Evolutionary conservation across 2,113 vertebrate genomes (phyloP).

Genomic region (Brachyhypopomus gauderio): DNA sequence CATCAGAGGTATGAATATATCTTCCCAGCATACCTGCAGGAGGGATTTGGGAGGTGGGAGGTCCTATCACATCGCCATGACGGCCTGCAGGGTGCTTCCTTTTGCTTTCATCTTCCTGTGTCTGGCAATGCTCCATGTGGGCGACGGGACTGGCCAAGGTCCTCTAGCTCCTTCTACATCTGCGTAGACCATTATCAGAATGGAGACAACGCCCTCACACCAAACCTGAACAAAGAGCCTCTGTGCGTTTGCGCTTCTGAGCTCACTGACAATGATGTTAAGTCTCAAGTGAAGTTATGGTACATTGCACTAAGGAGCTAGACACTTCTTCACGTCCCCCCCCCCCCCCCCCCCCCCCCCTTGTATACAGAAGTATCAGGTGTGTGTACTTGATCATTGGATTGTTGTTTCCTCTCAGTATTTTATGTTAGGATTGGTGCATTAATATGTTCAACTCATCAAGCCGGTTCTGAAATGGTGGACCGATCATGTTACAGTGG

Average conservation of each 20-base stretch:
- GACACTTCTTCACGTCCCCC: no score
- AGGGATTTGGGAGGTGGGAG: neutral
- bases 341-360: no score
- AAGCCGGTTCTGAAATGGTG: no score
- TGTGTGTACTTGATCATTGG: no score
- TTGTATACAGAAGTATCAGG: no score
- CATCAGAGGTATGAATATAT: neutral
- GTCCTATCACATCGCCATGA: conserved; percentile 9
- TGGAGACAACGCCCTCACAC: conserved; percentile 9
- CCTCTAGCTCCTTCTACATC: conserved; percentile 22
- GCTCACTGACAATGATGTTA: neutral
- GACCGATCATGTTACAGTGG: no score
- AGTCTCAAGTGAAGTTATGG: neutral
- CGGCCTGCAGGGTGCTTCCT: conserved; percentile 13
- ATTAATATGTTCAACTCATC: no score
- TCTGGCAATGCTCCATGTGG: conserved; percentile 7
- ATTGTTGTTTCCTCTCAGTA: no score
- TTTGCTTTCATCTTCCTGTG: neutral
- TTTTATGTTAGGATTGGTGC: no score
- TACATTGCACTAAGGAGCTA: no score
- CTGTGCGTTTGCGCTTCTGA: neutral
- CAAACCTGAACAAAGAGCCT: neutral
- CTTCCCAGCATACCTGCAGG: neutral
- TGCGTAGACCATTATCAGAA: conserved; percentile 27
- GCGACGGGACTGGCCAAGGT: neutral